Base-by-base conservation (phyloP, 2,888 invertebrate genomes). In the Alviniconcha strummeri region DNA sequence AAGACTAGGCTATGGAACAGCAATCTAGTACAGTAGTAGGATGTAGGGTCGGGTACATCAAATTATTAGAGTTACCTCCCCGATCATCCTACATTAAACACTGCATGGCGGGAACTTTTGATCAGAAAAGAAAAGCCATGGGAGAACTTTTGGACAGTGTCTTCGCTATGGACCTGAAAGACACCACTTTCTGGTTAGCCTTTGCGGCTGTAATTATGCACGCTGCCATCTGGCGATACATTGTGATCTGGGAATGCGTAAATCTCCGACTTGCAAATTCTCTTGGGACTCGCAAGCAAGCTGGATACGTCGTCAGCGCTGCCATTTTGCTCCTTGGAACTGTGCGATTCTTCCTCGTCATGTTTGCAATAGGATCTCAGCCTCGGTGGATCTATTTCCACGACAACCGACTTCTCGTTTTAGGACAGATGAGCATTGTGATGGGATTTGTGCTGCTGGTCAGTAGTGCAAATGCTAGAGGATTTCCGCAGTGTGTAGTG, bases 291-390 rank as follows among this genome's bases (percentile, higher is more conserved):
- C 11, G 9, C 15, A 75, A 55, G 15, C 75, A 11, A 15, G 75
- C 75, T 17, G 75, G 55, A 17, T 55, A 75, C 75, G 6, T 55
- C 6, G n/a, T 75, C 13, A 54, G 75, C 13, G 17, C 17, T 11
- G 55, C 17, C 15, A 60, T 77, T 77, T 36, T 77, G 13, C 19
- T 77, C 9, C n/a, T 36, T 60, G 77, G 13, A 19, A 5, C 60
- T 77, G 7, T 77, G 5, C 60, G 77, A 4, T 60, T 11, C n/a
- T 19, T 7, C n/a, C 19, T 57, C 36, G 7, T 77, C 3, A 60
- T 11, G 19, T 60, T 19, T 36, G 77, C 77, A n/a, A 77, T 77
- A 15, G 77, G 9, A 19, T 77, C 77, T 60, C 77, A 77, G 19
- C 77, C 77, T 7, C 57, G 60, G 36, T 77, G 77, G 77, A 57